Base-by-base conservation (phyloP, 2,797 vertebrate genomes). In the Esox masquinongy region DNA sequence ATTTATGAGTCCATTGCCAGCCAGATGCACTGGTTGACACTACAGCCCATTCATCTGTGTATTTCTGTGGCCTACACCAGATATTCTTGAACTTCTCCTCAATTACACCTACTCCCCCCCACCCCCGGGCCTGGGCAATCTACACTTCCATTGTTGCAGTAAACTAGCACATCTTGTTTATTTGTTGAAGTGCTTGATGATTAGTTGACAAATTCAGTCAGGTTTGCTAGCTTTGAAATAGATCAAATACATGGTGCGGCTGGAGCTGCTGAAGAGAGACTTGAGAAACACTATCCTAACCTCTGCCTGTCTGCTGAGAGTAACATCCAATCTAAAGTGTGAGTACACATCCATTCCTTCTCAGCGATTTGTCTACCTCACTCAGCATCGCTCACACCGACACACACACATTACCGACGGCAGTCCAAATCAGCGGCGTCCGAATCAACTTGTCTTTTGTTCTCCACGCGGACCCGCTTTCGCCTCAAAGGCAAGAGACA, bases 361-460 rank as follows among this genome's bases (percentile, higher is more conserved):
- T 81, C 78, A 68, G 72, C 75, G 50, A 70, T 72, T 67, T 16
- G 39, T 5, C 39, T 79, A 71, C 83, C 72, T 76, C 74, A 59
- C 73, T 79, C 73, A 74, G 72, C 77, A 73, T 49, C 79, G 79
- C 51, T 69, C 2, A 1, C 51, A 49, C 66, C 75, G 43, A 47
- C 11, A 7, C 53, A 56, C 53, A 16, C n/a, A 59, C 56, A 59
- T 59, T 22, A 61, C 56, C n/a, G 4, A 22, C 56, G 22, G 56
- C 22, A 61, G 24, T 11, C 24, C 9, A 61, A 61, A 61, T 24
- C 56, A 59, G 22, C 22, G 17, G n/a, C 3, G 24, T 26, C 56
- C 22, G 3, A 77, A 76, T 83, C 84, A 80, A 73, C 81, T 70
- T 78, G 77, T 81, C 76, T 75, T 78, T 80, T 73, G 69, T 77